phyloP scores from a whole-genome alignment of 2,797 vertebrate species.

The Falco columbarius region DNA sequence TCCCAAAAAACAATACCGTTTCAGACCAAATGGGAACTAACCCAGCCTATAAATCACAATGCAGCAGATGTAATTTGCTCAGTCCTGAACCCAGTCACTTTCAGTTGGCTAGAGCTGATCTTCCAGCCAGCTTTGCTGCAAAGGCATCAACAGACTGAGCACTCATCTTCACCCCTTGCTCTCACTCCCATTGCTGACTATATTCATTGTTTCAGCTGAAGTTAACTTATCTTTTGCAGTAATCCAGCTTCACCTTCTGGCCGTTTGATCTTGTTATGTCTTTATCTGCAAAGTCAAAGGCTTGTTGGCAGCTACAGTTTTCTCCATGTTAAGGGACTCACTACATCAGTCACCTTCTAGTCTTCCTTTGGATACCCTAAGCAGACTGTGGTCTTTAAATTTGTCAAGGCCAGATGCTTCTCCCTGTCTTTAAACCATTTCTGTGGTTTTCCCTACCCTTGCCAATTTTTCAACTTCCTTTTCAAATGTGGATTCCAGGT shows the following conservation, averaged over 20 bases:
- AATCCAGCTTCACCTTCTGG: neutral
- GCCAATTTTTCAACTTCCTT: neutral
- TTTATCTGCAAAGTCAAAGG: neutral
- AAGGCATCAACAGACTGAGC: neutral
- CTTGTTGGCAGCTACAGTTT: neutral
- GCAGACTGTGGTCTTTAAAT: neutral
- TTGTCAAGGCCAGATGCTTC: neutral
- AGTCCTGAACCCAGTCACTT: neutral
- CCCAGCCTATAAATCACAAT: neutral
- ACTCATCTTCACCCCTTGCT: neutral
- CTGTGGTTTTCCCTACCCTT: neutral
- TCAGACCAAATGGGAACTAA: slow-evolving; percentile 17
- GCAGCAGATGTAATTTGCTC: neutral
- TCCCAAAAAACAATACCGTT: slow-evolving; percentile 25
- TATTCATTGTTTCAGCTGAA: neutral
- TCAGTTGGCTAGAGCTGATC: neutral
- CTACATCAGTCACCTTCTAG: neutral
- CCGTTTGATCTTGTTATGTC: neutral
- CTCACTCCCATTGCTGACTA: neutral
- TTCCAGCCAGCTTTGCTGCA: neutral
- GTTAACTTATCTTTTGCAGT: neutral
- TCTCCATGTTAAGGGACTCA: neutral
- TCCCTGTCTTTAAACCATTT: neutral
- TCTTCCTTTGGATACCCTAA: neutral
- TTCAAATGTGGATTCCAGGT: neutral